Percentiles rank a stretch among this genome's conserved stretches.
Evolutionary conservation across 2,888 invertebrate species (phyloP).

Genomic region (Melanostoma mellinum): DNA sequence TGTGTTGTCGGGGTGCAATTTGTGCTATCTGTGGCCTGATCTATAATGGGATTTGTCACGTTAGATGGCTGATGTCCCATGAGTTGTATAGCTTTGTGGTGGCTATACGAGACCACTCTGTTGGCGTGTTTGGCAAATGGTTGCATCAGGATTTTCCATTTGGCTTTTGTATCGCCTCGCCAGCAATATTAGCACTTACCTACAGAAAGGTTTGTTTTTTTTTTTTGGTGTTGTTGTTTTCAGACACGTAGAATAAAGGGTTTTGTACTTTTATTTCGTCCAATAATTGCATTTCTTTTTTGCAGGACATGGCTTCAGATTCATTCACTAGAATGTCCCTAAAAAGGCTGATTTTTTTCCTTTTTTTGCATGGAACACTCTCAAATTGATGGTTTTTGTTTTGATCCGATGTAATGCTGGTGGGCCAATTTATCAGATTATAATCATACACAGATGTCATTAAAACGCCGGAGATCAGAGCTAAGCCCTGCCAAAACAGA

Average conservation of each 20-base stretch:
- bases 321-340: neutral
- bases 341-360: neutral
- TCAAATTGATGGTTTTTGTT: conserved; percentile 1
- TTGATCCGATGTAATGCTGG: conserved; percentile 21
- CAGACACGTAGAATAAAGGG: conserved; percentile 17
- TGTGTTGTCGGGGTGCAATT: conserved; percentile 60
- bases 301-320: neutral
- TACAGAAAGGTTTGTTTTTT: conserved; percentile 31
- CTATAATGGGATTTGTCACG: conserved; percentile 82
- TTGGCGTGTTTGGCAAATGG: conserved; percentile 48
- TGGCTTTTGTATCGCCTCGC: conserved; percentile 44
- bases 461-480: conserved; percentile 20
- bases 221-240: neutral
- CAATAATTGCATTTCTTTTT: neutral
- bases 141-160: conserved; percentile 60
- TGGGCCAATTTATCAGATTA: conserved; percentile 47
- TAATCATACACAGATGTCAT: conserved; percentile 12
- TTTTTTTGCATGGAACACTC: neutral
- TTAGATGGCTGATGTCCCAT: conserved; percentile 73
- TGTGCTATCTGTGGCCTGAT: conserved; percentile 79
- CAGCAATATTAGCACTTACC: conserved; percentile 57
- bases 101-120: conserved; percentile 40
- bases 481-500: conserved; percentile 5
- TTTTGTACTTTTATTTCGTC: conserved; percentile 5
- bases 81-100: conserved; percentile 58